phyloP scores from a whole-genome alignment of 2,797 vertebrate species.

The Onychomys leucogaster region DNA sequence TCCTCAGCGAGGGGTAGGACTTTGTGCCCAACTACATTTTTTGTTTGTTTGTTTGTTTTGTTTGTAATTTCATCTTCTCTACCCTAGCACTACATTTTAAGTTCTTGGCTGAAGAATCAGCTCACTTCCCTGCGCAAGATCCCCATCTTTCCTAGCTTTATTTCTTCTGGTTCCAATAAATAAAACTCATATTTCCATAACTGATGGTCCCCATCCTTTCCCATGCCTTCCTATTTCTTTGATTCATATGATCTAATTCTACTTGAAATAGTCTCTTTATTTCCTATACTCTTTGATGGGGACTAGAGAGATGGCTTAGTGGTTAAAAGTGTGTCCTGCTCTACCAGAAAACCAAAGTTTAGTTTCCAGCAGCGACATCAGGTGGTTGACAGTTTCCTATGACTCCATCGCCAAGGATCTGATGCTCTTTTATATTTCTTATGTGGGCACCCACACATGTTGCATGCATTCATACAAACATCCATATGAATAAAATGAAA shows the following conservation, averaged over 20 bases:
- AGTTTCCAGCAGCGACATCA: background rate
- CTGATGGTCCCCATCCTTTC: background rate
- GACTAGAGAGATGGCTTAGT: background rate
- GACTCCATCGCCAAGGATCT: background rate
- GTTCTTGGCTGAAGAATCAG: background rate
- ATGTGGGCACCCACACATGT: background rate
- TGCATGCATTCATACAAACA: background rate
- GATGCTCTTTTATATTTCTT: background rate
- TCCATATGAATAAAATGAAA: background rate
- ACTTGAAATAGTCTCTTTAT: slow-evolving; percentile 8
- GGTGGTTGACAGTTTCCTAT: background rate
- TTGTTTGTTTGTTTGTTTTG: background rate
- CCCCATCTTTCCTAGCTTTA: background rate
- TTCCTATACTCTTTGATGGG: background rate
- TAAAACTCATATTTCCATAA: background rate
- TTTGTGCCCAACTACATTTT: background rate
- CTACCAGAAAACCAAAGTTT: background rate
- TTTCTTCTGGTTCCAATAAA: background rate
- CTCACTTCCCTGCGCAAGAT: background rate
- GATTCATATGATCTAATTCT: background rate
- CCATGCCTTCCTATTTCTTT: background rate
- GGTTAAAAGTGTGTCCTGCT: background rate
- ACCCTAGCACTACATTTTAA: fast-evolving
- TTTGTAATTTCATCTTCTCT: fast-evolving
- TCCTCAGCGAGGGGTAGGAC: background rate